A percentile compares a stretch with the other conserved stretches of the same genome.
These are phyloP conservation scores for Orientallactaga sibirica DNA, from an alignment of 2,797 vertebrate genomes.

Conservation along the genomic window DNA sequence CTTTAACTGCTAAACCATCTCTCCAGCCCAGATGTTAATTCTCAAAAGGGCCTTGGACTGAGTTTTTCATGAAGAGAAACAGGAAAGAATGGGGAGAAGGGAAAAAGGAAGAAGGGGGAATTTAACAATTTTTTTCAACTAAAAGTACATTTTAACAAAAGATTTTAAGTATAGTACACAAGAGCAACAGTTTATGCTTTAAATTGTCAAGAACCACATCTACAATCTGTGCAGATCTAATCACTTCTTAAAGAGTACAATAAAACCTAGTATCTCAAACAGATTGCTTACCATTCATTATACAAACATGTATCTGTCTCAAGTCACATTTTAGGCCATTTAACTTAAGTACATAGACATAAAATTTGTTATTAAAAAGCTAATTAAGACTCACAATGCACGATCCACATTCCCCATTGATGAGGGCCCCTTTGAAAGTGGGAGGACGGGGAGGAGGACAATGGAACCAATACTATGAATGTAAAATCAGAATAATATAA, in stretches of 20 bases:
- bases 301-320: slow-evolving; percentile 84
- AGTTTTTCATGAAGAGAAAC: neutral
- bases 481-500: no score
- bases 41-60: neutral
- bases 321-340: slow-evolving; percentile 83
- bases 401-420: no score
- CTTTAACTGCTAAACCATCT: no score
- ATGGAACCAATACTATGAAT: no score
- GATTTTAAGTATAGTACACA: slow-evolving; percentile 77
- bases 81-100: neutral
- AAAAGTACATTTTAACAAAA: slow-evolving; percentile 27
- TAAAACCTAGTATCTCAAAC: slow-evolving; percentile 82
- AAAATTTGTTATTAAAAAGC: slow-evolving; percentile 77
- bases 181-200: slow-evolving; percentile 84
- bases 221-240: slow-evolving; percentile 82
- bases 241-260: slow-evolving; percentile 81
- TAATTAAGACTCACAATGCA: no score
- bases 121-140: neutral
- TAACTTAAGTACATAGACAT: slow-evolving; percentile 83
- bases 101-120: neutral
- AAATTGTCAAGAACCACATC: slow-evolving; percentile 86
- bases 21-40: neutral
- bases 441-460: no score
- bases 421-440: no score
- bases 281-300: slow-evolving; percentile 83